Percentiles rank a stretch among this genome's conserved stretches.
phyloP scores from a whole-genome alignment of 2,113 vertebrate genomes.

The Lepisosteus oculatus region DNA sequence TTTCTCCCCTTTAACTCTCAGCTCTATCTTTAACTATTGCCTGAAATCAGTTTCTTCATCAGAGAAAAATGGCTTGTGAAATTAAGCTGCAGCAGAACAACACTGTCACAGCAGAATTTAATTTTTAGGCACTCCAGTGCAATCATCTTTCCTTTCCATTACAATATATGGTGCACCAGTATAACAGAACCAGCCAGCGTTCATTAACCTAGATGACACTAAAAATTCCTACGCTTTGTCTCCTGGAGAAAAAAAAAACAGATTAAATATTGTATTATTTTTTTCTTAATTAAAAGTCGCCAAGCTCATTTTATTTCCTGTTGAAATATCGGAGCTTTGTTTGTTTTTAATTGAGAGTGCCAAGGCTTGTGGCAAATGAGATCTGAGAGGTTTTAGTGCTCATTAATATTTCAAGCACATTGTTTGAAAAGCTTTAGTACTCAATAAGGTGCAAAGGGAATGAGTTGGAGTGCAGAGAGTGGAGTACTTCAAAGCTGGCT shows the following conservation, averaged over 20 bases:
- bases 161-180: neutral
- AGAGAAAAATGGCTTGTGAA: neutral
- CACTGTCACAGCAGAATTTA: neutral
- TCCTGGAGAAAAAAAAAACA: conserved; percentile 24
- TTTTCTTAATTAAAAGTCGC: conserved; percentile 17
- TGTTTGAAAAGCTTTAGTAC: conserved; percentile 33
- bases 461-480: conserved; percentile 31
- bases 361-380: conserved; percentile 16
- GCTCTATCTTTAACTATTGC: conserved; percentile 12
- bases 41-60: conserved; percentile 7
- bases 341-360: conserved; percentile 43
- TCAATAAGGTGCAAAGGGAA: conserved; percentile 42
- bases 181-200: neutral
- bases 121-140: neutral
- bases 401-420: conserved; percentile 51
- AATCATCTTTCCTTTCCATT: neutral
- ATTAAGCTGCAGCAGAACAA: conserved; percentile 1
- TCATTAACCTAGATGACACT: conserved; percentile 8
- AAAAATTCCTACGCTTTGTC: conserved; percentile 11
- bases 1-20: neutral
- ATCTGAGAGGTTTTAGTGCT: conserved; percentile 16
- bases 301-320: conserved; percentile 10
- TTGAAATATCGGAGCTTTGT: conserved; percentile 21
- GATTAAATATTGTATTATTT: conserved; percentile 21
- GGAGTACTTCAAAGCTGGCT: conserved; percentile 16